Conservation (phyloP, 1,140 invertebrate genomes). For the Drosophila ficusphila region DNA sequence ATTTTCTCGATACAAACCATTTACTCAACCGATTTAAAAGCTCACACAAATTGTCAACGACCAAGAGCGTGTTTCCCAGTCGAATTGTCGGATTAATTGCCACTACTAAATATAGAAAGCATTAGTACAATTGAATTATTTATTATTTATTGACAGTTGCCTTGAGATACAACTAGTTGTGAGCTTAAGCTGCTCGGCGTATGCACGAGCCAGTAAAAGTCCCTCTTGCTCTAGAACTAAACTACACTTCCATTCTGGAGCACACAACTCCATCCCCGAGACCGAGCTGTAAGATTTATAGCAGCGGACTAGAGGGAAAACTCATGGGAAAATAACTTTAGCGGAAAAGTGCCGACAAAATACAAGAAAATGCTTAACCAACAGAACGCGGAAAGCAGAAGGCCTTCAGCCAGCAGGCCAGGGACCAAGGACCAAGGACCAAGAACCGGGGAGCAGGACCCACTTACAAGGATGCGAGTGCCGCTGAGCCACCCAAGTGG, state of each 20-base stretch:
- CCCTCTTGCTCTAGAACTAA: not conserved
- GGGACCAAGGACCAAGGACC: too few species aligned
- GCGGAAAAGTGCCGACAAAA: slow-evolving; percentile 80
- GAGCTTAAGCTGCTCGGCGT: slow-evolving; percentile 64
- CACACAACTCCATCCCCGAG: slow-evolving; percentile 18
- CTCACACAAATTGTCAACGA: slow-evolving; percentile 27
- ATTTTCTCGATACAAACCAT: not conserved
- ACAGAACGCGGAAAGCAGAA: slow-evolving; percentile 61
- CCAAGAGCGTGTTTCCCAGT: slow-evolving; percentile 41
- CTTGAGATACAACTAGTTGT: slow-evolving; percentile 22
- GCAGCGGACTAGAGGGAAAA: slow-evolving; percentile 52
- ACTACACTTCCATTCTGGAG: not conserved
- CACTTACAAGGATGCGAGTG: slow-evolving; percentile 40
- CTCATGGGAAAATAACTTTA: slow-evolving; percentile 79
- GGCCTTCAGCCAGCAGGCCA: slow-evolving; percentile 13
- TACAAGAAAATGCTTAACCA: slow-evolving; percentile 79
- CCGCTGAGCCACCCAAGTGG: slow-evolving; percentile 12
- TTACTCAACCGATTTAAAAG: slow-evolving; percentile 3
- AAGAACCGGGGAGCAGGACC: slow-evolving; percentile 10
- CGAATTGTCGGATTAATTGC: slow-evolving; percentile 68
- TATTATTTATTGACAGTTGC: slow-evolving; percentile 67
- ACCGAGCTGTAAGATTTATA: slow-evolving; percentile 68
- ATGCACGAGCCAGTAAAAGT: slow-evolving; percentile 34
- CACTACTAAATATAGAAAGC: slow-evolving; percentile 38
- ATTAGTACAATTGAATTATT: slow-evolving; percentile 60